Conservation (phyloP, 1,140 invertebrate species). For the Latrodectus geometricus region DNA sequence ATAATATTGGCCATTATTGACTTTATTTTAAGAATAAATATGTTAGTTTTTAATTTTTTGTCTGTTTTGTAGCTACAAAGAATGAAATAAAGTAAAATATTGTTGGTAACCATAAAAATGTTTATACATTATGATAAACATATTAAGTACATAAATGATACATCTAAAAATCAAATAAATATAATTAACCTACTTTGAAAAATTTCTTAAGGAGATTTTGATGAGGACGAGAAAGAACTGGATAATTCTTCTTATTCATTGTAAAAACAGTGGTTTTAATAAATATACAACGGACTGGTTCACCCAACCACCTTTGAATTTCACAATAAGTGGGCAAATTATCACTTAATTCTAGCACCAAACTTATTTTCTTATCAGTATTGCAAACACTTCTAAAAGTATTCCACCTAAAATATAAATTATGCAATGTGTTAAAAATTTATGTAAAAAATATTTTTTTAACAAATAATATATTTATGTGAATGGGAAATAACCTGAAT, state of each 20-base stretch:
- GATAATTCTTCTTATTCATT: conserved; percentile 82
- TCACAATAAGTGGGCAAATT: conserved; percentile 78
- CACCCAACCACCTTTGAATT: conserved; percentile 89
- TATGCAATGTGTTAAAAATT: too few relatives aligned
- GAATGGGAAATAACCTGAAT: too few relatives aligned
- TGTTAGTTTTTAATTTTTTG: neutral
- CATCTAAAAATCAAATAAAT: too few relatives aligned
- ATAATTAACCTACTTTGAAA: conserved; percentile 58
- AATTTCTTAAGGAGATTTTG: conserved; percentile 78
- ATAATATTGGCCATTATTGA: too few relatives aligned
- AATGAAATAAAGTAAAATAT: neutral
- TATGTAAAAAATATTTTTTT: too few relatives aligned
- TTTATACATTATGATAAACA: too few relatives aligned
- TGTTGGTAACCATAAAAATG: neutral
- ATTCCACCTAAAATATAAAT: conserved; percentile 79
- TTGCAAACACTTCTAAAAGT: conserved; percentile 81
- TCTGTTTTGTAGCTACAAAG: too few relatives aligned
- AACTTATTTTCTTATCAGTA: conserved; percentile 80
- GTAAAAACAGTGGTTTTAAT: conserved; percentile 85
- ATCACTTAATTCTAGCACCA: conserved; percentile 76
- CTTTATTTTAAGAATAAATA: too few relatives aligned
- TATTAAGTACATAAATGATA: too few relatives aligned
- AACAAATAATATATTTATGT: too few relatives aligned
- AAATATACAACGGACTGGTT: conserved; percentile 88
- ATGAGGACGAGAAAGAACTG: conserved; percentile 87